Percentiles rank a stretch among this genome's conserved stretches.
Conservation (phyloP, 2,113 vertebrate genomes). For the Ciconia boyciana region DNA sequence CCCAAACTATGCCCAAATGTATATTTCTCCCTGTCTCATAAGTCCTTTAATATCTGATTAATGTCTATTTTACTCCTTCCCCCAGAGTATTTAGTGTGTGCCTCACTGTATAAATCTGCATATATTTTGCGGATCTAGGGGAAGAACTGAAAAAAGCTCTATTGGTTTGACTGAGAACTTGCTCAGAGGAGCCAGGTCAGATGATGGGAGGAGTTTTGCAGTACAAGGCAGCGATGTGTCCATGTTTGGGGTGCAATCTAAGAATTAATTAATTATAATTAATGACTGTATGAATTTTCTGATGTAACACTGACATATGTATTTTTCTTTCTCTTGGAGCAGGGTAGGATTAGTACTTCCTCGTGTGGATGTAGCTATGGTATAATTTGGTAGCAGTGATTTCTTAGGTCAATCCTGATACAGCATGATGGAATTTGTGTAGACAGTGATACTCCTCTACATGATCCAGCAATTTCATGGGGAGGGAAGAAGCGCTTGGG, state of each 20-base stretch:
- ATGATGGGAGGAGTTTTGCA: background rate
- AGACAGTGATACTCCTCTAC: background rate
- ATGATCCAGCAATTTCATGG: background rate
- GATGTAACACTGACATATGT: background rate
- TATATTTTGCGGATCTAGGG: constrained; percentile 60
- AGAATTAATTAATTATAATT: background rate
- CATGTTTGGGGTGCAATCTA: background rate
- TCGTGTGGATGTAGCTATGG: background rate
- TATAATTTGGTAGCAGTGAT: background rate
- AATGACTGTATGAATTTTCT: background rate
- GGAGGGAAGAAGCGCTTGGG: background rate
- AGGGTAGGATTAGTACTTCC: background rate
- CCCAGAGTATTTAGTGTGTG: constrained; percentile 31
- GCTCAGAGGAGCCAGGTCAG: background rate
- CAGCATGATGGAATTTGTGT: background rate
- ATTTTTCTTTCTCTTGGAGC: background rate
- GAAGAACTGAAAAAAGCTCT: constrained; percentile 6
- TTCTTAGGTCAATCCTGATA: background rate
- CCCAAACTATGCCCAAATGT: background rate
- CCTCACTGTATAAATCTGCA: constrained; percentile 61
- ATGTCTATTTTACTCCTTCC: constrained; percentile 45
- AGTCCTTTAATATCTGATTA: constrained; percentile 67
- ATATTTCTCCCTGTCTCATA: constrained; percentile 25
- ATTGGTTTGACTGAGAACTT: background rate
- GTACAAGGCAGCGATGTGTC: background rate